These are phyloP conservation scores for Heteromormyrus szaboi DNA, from an alignment of 2,797 vertebrate species.

Conservation along the genomic window DNA sequence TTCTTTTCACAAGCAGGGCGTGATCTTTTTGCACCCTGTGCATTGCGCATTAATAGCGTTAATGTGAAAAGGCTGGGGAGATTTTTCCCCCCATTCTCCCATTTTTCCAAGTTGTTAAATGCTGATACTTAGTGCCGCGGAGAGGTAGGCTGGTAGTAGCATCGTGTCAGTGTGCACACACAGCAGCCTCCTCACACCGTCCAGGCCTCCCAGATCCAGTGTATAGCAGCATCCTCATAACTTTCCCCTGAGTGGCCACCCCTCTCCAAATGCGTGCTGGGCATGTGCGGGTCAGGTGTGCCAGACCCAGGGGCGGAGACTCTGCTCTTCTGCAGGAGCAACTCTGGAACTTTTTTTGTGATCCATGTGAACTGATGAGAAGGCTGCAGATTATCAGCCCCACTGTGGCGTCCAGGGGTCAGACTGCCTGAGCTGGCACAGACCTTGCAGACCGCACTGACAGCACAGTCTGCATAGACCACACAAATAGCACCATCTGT, in stretches of 20 bases:
- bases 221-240: constrained; percentile 20
- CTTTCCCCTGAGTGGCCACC: neutral
- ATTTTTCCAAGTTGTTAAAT: neutral
- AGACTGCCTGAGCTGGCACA: neutral
- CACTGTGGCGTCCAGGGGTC: neutral
- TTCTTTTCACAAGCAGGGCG: neutral
- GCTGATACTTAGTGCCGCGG: neutral
- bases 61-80: neutral
- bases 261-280: neutral
- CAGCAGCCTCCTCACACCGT: neutral
- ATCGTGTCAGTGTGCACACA: neutral
- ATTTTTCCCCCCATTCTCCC: neutral
- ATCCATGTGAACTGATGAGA: constrained; percentile 44
- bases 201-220: constrained; percentile 25
- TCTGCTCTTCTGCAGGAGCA: neutral
- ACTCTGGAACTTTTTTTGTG: neutral
- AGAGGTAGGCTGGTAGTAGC: neutral
- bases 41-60: neutral
- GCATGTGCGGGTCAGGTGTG: neutral
- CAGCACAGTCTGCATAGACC: neutral
- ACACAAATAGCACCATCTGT: neutral
- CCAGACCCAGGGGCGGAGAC: neutral
- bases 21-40: neutral
- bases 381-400: constrained; percentile 29
- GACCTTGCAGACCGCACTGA: neutral